Evolutionary conservation across 1,140 invertebrate genomes (phyloP), one percentile per base, ranked within the genome.

Genomic region (Lasaia peninsularis): DNA sequence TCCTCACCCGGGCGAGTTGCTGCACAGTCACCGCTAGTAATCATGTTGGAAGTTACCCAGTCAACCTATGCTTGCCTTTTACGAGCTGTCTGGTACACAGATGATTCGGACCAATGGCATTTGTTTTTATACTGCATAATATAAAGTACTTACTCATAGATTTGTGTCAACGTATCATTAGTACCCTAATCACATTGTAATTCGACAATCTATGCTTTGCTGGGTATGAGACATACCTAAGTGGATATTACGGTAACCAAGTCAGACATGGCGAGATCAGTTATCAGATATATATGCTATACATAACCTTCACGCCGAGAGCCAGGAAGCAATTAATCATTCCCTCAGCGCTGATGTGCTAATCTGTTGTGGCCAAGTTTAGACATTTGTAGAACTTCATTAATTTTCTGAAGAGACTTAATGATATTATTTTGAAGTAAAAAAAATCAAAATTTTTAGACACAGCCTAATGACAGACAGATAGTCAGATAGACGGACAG

Each of bases 291-390:
- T 58, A 60, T 65, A 56, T 54, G 40, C 51, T 24, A 54, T 64
- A 52, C 21, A 59, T 33, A 16, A 40, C 33, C 32, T 64, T 37
- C 52, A 48, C 55, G 34, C 53, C 55, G 52, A 53, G 60, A 59
- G 54, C 55, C 56, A 35, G 52, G 58, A 40, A 33, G 63, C 56
- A 59, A 62, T 65, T 65, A 62, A 65, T 65, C 60, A 59, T 40
- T 32, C 50, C 9, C 14, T n/a, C 48, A 18, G 32, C 10, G 56
- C 28, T 61, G 63, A 65, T 65, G 63, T 65, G 56, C 63, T 65
- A 59, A 62, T 65, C 63, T 62, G 49, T 59, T 56, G 62, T 62
- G 52, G 60, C 28, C 49, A 52, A 40, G 14, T 40, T 40, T 8
- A 40, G 6, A 14, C 37, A 40, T 14, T 16, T 40, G 37, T 14